Percentiles rank a stretch among this genome's conserved stretches.
These are phyloP conservation scores for Xiphydria camelus DNA, from an alignment of 2,888 invertebrate genomes.

Conservation along the genomic window DNA sequence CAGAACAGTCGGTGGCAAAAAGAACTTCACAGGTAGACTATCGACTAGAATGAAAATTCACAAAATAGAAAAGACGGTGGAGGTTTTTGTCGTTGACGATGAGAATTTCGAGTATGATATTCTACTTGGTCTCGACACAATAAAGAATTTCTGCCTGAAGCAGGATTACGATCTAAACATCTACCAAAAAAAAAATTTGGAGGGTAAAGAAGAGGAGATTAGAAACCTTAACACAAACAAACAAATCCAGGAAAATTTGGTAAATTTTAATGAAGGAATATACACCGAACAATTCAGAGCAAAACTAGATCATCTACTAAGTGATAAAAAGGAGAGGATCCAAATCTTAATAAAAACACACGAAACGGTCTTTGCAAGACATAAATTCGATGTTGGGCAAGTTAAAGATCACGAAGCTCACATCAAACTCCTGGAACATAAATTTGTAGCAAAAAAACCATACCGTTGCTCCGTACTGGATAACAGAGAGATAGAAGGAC, in stretches of 20 bases:
- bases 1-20: background rate
- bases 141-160: conserved; percentile 10
- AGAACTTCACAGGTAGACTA: conserved; percentile 5
- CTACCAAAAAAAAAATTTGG: conserved; percentile 5
- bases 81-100: conserved; percentile 3
- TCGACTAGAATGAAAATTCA: background rate
- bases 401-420: conserved; percentile 17
- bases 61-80: conserved; percentile 1
- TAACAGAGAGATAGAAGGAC: conserved; percentile 21
- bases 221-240: too few relatives aligned
- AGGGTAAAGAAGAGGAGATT: conserved; percentile 1
- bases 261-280: background rate
- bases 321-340: conserved; percentile 7
- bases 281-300: conserved; percentile 1
- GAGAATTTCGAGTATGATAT: conserved; percentile 14
- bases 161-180: conserved; percentile 14
- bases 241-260: conserved; percentile 6
- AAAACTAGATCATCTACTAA: conserved; percentile 9
- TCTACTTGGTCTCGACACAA: conserved; percentile 12
- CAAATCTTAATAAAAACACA: conserved; percentile 8
- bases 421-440: conserved; percentile 12
- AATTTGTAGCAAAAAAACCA: conserved; percentile 15
- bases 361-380: conserved; percentile 10
- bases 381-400: conserved; percentile 14
- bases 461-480: conserved; percentile 12